phyloP scores from a whole-genome alignment of 2,797 vertebrate genomes.

The Pogoniulus pusillus region DNA sequence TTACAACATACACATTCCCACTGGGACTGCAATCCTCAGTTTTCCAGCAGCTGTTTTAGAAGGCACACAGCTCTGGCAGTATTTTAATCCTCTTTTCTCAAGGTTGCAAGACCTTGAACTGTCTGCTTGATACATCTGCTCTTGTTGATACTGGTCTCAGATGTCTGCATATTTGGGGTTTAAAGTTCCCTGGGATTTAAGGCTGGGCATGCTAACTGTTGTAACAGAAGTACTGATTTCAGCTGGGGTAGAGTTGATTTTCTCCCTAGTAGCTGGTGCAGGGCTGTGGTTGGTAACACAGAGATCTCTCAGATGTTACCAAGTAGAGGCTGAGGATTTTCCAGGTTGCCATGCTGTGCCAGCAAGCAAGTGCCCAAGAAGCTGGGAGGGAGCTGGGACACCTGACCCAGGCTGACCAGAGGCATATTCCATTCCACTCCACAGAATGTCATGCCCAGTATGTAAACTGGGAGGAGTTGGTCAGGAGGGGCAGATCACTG shows the following conservation, averaged over 20 bases:
- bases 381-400: not conserved
- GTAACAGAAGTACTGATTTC: not conserved
- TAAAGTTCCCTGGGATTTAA: not conserved
- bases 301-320: no score
- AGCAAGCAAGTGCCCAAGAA: not conserved
- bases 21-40: not conserved
- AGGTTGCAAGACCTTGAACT: not conserved
- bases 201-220: not conserved
- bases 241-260: not conserved
- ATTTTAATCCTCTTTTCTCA: not conserved
- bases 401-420: not conserved
- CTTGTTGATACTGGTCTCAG: not conserved
- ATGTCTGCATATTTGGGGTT: not conserved
- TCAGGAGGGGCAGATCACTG: not conserved
- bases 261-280: not conserved
- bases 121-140: not conserved
- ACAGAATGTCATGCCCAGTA: not conserved
- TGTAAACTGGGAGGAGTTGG: not conserved
- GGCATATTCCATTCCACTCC: not conserved
- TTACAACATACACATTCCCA: rapidly evolving
- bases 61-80: not conserved
- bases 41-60: not conserved
- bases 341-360: not conserved
- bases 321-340: not conserved
- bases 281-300: not conserved